Evolutionary conservation across 2,797 vertebrate species (phyloP), one percentile per base, ranked within the genome.

Genomic region (Buphagus erythrorhynchus): DNA sequence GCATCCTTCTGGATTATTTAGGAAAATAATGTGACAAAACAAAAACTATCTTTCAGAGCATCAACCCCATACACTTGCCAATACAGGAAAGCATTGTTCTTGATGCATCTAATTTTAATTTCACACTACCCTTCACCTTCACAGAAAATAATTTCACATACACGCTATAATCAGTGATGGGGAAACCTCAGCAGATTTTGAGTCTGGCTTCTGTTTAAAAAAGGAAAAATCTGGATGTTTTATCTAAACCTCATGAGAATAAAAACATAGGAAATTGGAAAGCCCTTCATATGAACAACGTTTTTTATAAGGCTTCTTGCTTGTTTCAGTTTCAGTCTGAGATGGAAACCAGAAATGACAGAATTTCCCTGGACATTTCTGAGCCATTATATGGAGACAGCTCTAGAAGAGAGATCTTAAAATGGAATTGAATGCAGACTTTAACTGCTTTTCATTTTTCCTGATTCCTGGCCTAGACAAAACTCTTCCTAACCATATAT

Each of bases 41-140:
- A 16, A 79, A 86, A 92, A 13, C n/a, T 55, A 12, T n/a, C 40
- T 21, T 68, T 80, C n/a, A 36, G 40, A 91, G 18, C 40, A 91
- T 21, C 72, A 83, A n/a, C 13, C 12, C 52, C n/a, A 51, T 29
- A 46, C 29, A 65, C 35, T 72, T 91, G 57, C 33, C 75, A 88
- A 89, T n/a, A 52, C 38, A 80, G 67, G 22, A 74, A n/a, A 92
- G 54, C 62, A 26, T 58, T 86, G 10, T 36, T 83, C 69, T 67
- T 55, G 54, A 80, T 68, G 58, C 68, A 78, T 83, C 54, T 93
- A 88, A 88, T 93, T 96, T 94, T 93, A 95, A 80, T 95, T 94
- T 95, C 94, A 95, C 76, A 81, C 58, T 69, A 52, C 21, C 3
- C 62, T 92, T 94, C 75, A 78, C 62, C 48, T 92, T 88, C 81